These are phyloP conservation scores for Hypsopygia costalis DNA, from an alignment of 2,888 invertebrate species.

Conservation along the genomic window DNA sequence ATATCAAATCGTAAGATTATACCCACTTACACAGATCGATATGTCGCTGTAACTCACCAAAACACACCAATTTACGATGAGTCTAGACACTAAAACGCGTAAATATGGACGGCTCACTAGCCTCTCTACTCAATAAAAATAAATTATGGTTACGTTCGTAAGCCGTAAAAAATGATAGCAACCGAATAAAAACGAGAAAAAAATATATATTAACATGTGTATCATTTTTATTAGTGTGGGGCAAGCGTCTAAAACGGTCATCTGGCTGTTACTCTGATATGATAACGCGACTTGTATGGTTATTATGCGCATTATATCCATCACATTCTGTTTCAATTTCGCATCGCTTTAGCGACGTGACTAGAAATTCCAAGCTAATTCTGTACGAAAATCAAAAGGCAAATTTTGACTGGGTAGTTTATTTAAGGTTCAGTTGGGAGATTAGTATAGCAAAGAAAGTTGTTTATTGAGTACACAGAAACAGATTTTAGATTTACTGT, in stretches of 20 bases:
- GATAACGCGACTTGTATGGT: conserved; percentile 8
- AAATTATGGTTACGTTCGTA: conserved; percentile 10
- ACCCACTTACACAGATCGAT: conserved; percentile 45
- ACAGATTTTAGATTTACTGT: too few species aligned
- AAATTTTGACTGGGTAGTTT: neutral
- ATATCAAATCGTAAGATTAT: conserved; percentile 44
- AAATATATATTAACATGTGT: conserved; percentile 10
- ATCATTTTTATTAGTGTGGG: conserved; percentile 9
- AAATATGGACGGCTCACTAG: conserved; percentile 10
- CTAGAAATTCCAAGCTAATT: conserved; percentile 1
- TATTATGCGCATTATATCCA: conserved; percentile 10
- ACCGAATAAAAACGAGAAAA: conserved; percentile 8
- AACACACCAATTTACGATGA: conserved; percentile 8
- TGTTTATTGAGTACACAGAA: too few species aligned
- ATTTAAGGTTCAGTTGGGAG: too few species aligned
- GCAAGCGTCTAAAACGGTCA: conserved; percentile 7
- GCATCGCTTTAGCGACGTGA: conserved; percentile 9
- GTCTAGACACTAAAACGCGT: conserved; percentile 8
- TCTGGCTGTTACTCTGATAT: conserved; percentile 6
- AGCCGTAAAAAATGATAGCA: conserved; percentile 11
- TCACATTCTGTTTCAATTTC: conserved; percentile 9
- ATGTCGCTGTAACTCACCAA: conserved; percentile 30
- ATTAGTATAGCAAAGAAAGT: too few species aligned
- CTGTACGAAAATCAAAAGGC: neutral
- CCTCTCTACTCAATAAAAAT: conserved; percentile 9